Evolutionary conservation across 2,888 invertebrate genomes (phyloP).

Genomic region (Dione vanillae): DNA sequence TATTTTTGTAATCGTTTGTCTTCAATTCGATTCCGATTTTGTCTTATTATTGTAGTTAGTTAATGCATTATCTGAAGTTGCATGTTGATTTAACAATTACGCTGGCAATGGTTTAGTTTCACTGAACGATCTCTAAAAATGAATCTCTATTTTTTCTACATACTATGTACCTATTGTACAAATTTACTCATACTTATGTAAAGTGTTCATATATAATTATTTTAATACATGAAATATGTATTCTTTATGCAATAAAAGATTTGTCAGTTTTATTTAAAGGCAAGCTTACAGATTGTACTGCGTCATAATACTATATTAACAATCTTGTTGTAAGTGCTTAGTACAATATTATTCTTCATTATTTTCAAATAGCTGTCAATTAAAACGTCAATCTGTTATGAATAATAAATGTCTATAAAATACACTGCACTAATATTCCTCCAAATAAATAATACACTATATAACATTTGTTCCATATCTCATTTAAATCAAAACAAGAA

Average conservation of each 20-base stretch:
- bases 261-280: constrained; percentile 40
- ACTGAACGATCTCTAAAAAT: constrained; percentile 82
- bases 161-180: constrained; percentile 80
- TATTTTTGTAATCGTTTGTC: constrained; percentile 2
- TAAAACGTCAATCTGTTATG: constrained; percentile 74
- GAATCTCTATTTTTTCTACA: constrained; percentile 85
- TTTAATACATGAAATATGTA: constrained; percentile 52
- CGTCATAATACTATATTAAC: constrained; percentile 35
- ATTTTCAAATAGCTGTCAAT: constrained; percentile 75
- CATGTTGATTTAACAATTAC: constrained; percentile 21
- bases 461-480: constrained; percentile 22
- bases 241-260: constrained; percentile 38
- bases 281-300: constrained; percentile 41
- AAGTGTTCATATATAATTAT: constrained; percentile 76
- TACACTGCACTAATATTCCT: constrained; percentile 48
- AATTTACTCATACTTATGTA: constrained; percentile 78
- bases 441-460: constrained; percentile 40
- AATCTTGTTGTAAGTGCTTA: constrained; percentile 48
- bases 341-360: constrained; percentile 53
- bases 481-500: constrained; percentile 32
- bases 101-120: constrained; percentile 80
- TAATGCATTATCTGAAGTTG: constrained; percentile 11
- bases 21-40: neutral
- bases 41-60: constrained; percentile 20
- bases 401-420: constrained; percentile 48